These are phyloP conservation scores for Euleptes europaea DNA, from an alignment of 2,113 vertebrate genomes.

Conservation along the genomic window DNA sequence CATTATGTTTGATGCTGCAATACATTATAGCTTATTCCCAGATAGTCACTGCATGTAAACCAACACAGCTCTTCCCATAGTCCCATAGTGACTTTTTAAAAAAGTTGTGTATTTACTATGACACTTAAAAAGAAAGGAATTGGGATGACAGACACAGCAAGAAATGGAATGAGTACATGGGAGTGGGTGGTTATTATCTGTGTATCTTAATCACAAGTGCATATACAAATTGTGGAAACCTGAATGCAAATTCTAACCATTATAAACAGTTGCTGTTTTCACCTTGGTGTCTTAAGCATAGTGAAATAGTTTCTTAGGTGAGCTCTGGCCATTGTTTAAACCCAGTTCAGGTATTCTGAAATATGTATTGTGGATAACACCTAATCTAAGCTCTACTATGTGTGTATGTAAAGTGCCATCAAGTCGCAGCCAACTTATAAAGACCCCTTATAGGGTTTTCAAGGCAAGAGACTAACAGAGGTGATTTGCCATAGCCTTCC, in stretches of 20 bases:
- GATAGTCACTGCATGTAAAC: neutral
- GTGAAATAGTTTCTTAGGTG: neutral
- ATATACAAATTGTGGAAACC: neutral
- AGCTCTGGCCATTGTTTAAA: neutral
- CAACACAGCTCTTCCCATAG: neutral
- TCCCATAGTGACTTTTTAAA: too few relatives aligned
- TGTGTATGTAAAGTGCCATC: too few relatives aligned
- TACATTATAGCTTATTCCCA: neutral
- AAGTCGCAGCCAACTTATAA: too few relatives aligned
- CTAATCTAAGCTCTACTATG: neutral
- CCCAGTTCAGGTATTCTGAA: neutral
- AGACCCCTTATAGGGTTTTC: too few relatives aligned
- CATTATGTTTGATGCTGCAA: neutral
- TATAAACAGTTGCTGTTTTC: neutral
- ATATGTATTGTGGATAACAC: conserved; percentile 32
- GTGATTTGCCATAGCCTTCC: too few relatives aligned
- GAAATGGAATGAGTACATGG: too few relatives aligned
- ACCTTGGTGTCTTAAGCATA: neutral
- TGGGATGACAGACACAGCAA: too few relatives aligned
- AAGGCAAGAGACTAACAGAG: too few relatives aligned
- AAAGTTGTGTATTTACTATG: neutral
- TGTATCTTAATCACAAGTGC: neutral
- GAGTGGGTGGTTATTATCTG: neutral
- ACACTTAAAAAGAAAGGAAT: neutral
- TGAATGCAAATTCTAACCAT: neutral